Conservation (phyloP, 2,113 vertebrate species). For the Theropithecus gelada region DNA sequence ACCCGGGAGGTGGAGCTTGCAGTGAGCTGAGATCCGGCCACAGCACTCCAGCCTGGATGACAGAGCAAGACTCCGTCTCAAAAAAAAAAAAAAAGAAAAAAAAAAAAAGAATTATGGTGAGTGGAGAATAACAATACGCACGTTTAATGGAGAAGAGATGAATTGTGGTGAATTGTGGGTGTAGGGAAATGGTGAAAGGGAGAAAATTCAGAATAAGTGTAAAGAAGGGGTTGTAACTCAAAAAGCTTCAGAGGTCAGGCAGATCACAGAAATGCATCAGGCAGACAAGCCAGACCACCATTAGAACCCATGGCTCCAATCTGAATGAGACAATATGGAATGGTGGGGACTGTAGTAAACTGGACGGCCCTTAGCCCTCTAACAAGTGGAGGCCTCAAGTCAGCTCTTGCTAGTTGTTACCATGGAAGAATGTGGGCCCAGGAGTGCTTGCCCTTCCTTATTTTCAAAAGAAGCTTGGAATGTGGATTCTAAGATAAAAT, state of each 20-base stretch:
- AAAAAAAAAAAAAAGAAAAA: too few species aligned
- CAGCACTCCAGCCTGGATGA: too few species aligned
- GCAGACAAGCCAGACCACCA: not conserved
- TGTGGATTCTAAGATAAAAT: slow-evolving; percentile 16
- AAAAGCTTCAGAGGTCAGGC: not conserved
- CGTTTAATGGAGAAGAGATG: not conserved
- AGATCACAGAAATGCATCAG: not conserved
- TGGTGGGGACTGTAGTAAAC: not conserved
- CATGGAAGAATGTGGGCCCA: not conserved
- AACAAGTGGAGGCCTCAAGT: not conserved
- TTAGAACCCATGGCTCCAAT: not conserved
- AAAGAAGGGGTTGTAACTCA: not conserved
- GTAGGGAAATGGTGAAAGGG: not conserved
- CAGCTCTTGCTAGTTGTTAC: not conserved
- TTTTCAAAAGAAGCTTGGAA: slow-evolving; percentile 1
- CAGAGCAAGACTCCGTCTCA: too few species aligned
- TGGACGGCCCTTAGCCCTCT: not conserved
- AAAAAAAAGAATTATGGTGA: not conserved
- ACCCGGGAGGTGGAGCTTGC: too few species aligned
- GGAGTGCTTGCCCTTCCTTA: not conserved
- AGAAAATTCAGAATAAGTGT: not conserved
- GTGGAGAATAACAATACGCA: not conserved
- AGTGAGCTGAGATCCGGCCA: too few species aligned
- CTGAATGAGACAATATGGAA: not conserved
- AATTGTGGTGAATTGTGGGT: not conserved